A percentile compares a stretch with the other conserved stretches of the same genome.
Conservation (phyloP, 92 coral and sea anemone species). For the Epizoanthus scotinus region DNA sequence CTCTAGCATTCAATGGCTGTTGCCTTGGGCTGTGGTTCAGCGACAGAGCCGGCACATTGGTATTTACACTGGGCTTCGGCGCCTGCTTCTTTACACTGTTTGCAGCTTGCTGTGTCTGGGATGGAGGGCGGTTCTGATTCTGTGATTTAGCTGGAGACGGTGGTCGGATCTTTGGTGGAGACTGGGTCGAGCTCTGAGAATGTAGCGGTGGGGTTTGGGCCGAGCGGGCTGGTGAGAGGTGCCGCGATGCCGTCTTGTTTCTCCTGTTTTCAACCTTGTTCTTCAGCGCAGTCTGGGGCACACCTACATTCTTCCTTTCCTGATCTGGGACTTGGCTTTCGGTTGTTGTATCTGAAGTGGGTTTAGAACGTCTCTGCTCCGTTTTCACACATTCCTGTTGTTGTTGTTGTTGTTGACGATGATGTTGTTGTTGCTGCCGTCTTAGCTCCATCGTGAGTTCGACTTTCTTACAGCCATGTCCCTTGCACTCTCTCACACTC, state of each 20-base stretch:
- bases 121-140: constrained; percentile 23
- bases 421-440: too few relatives aligned
- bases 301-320: background rate
- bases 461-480: background rate
- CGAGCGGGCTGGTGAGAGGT: background rate
- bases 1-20: background rate
- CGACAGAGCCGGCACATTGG: background rate
- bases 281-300: background rate
- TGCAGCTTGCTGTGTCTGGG: constrained; percentile 10
- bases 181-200: background rate
- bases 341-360: background rate
- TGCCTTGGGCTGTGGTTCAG: constrained; percentile 2
- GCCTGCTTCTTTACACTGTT: constrained; percentile 14
- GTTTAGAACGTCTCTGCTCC: background rate
- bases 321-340: constrained; percentile 6
- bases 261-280: constrained; percentile 14
- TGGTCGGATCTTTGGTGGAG: constrained; percentile 4
- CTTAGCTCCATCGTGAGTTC: background rate
- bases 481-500: background rate
- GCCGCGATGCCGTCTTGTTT: background rate
- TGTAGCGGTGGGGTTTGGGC: background rate
- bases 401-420: background rate
- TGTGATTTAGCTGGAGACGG: constrained; percentile 4
- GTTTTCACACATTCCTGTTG: background rate
- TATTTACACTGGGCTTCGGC: background rate